Conservation (phyloP, 2,113 vertebrate genomes). For the Chauna torquata region DNA sequence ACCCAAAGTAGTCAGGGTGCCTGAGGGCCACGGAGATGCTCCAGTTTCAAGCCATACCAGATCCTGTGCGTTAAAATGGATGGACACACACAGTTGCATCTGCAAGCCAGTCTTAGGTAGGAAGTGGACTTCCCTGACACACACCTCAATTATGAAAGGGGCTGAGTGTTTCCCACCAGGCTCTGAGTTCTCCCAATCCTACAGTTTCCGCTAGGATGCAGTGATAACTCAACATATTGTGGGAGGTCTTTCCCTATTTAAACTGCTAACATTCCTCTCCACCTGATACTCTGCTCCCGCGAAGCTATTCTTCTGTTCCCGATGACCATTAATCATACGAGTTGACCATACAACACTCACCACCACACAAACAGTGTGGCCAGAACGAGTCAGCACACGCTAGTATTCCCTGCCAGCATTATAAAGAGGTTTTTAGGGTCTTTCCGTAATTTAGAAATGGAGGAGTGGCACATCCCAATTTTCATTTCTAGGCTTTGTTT, state of each 20-base stretch:
- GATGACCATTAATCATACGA: accelerated
- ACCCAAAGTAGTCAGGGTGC: background rate
- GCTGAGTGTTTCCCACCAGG: background rate
- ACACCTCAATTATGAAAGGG: accelerated
- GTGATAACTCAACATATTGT: background rate
- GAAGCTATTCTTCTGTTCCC: background rate
- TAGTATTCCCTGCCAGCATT: background rate
- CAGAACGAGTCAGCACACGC: background rate
- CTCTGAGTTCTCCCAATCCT: background rate
- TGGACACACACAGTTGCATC: background rate
- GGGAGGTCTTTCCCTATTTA: background rate
- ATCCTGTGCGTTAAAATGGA: background rate
- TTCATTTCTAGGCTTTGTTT: background rate
- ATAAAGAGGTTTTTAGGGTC: background rate
- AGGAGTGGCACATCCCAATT: background rate
- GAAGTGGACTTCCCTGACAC: background rate
- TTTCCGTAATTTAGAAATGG: background rate
- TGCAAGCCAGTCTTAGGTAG: background rate
- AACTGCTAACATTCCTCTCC: background rate
- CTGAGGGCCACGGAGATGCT: background rate
- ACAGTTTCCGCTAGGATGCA: background rate
- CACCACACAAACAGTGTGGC: accelerated
- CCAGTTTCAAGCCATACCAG: background rate
- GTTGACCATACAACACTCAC: accelerated
- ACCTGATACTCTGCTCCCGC: accelerated